Evolutionary conservation across 2,888 invertebrate genomes (phyloP).

Genomic region (Gerris lacustris): DNA sequence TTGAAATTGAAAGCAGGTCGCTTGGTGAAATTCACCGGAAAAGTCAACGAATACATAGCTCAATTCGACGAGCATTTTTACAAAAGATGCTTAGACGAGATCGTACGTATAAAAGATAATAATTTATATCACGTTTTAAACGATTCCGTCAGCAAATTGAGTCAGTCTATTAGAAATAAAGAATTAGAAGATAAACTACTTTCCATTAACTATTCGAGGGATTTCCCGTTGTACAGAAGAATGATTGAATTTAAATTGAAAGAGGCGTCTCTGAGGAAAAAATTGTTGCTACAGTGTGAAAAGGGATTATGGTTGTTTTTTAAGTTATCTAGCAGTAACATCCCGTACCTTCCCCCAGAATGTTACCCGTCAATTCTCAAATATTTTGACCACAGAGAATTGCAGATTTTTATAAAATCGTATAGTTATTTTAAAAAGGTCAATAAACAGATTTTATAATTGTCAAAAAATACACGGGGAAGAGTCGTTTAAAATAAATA

Average conservation of each 20-base stretch:
- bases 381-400: not conserved
- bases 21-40: not conserved
- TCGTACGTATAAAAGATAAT: not conserved
- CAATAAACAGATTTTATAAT: too few species aligned
- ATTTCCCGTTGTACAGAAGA: not conserved
- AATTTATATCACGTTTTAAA: not conserved
- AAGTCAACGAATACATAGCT: not conserved
- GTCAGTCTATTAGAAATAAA: not conserved
- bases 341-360: not conserved
- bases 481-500: too few species aligned
- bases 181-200: not conserved
- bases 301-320: not conserved
- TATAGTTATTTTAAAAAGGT: too few species aligned
- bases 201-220: not conserved
- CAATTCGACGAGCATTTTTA: not conserved
- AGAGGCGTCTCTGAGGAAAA: not conserved
- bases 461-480: too few species aligned
- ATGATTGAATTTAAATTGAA: not conserved
- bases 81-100: not conserved
- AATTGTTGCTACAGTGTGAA: not conserved
- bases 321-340: not conserved
- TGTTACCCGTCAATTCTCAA: not conserved
- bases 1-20: not conserved
- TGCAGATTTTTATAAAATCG: not conserved
- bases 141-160: not conserved